Evolutionary conservation across 1,140 invertebrate genomes (phyloP).

Genomic region (Zelostemma sp.): DNA sequence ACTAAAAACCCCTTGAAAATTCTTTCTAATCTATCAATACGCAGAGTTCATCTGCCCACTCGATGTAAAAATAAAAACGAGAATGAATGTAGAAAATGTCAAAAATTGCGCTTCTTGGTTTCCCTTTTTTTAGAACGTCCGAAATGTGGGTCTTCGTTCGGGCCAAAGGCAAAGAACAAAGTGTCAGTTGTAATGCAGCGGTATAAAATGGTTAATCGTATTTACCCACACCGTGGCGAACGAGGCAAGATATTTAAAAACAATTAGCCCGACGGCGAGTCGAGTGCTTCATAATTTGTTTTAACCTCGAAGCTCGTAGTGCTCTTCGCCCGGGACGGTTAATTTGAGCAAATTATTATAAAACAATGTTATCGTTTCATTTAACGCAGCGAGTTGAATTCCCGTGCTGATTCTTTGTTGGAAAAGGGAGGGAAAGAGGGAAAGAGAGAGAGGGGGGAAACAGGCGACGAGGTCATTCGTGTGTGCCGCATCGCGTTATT

Average conservation of each 20-base stretch:
- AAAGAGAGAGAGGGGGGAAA: conserved; percentile 3
- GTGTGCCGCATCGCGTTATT: conserved; percentile 6
- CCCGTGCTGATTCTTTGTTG: conserved; percentile 28
- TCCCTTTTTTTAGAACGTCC: no score
- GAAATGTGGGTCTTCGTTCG: no score
- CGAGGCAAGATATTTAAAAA: conserved; percentile 6
- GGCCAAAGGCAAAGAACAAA: neutral
- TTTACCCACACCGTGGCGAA: neutral
- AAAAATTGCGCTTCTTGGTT: no score
- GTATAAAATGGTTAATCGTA: conserved; percentile 8
- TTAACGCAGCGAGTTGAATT: conserved; percentile 32
- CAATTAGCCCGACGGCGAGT: conserved; percentile 7
- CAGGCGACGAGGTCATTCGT: conserved; percentile 13
- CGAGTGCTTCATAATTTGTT: conserved; percentile 18
- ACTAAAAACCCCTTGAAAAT: no score
- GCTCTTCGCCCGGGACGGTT: conserved; percentile 24
- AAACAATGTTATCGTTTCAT: conserved; percentile 56
- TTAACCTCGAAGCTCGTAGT: conserved; percentile 10
- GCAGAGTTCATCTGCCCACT: no score
- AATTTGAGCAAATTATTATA: conserved; percentile 50
- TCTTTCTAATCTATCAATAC: no score
- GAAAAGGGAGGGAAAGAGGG: conserved; percentile 8
- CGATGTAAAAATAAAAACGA: no score
- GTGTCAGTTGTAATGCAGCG: neutral
- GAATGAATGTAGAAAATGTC: no score